These are phyloP conservation scores for Anabacerthia variegaticeps DNA, from an alignment of 2,797 vertebrate genomes.

Conservation along the genomic window DNA sequence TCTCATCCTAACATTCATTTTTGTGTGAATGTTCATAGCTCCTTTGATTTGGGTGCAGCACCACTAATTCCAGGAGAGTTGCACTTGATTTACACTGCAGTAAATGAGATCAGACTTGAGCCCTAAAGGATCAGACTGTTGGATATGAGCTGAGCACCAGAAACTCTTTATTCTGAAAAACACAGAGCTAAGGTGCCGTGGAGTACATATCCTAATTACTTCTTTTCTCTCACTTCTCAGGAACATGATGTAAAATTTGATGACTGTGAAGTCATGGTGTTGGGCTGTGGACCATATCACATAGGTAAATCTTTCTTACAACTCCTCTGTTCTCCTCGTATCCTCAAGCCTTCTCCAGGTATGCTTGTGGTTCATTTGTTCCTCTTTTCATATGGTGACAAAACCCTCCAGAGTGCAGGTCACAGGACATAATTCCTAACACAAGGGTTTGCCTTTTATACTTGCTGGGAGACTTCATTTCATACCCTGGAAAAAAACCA, in stretches of 20 bases:
- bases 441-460: background rate
- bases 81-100: background rate
- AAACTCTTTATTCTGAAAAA: background rate
- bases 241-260: constrained; percentile 92
- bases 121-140: background rate
- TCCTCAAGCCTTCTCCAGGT: background rate
- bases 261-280: constrained; percentile 90
- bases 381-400: background rate
- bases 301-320: constrained; percentile 84
- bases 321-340: background rate
- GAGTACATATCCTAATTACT: background rate
- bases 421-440: background rate
- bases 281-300: constrained; percentile 95
- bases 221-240: constrained; percentile 70
- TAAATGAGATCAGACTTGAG: background rate
- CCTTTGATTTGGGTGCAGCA: background rate
- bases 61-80: background rate
- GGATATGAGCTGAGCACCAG: background rate
- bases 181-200: background rate
- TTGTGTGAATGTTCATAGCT: background rate
- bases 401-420: background rate
- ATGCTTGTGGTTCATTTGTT: constrained; percentile 20
- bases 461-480: constrained; percentile 14
- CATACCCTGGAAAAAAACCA: background rate
- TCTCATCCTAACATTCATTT: background rate